Base-by-base conservation (phyloP, 1,140 invertebrate species). In the Helicoverpa zea region DNA sequence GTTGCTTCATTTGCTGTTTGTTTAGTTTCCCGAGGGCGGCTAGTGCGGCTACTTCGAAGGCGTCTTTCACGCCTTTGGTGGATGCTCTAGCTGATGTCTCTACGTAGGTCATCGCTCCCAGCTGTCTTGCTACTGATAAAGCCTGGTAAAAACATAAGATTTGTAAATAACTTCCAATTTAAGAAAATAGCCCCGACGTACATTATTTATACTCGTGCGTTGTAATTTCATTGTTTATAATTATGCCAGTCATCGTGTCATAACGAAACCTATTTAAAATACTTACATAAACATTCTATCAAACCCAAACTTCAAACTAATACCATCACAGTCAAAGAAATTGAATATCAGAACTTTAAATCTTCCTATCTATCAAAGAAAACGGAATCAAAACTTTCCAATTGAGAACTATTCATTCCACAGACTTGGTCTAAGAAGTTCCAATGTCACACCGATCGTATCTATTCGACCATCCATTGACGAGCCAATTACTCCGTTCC, bases 81-180 rank as follows among this genome's bases (percentile, higher is more conserved):
- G 96, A 96, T 0, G 95, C 95, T 84, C 96, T 96, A 10, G 96
- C 94, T 43, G 96, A 96, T 4, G 96, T 97, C 86, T 97, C 96
- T 49, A 97, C 96, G 87, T 97, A 97, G 0, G 96, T 96, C n/a
- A 96, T 95, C 0, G 96, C 96, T n/a, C 96, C 96, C 7, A 97
- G 94, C 85, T 96, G 95, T 88, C 96, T 95, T 23, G 96, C 96
- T 76, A 96, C 95, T 18, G 92, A 92, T 61, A 96, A 84, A 77
- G 95, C 96, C 95, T 96, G 89, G 7, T 74, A 61, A 74, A 64
- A 29, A 49, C 2, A 51, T 13, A 70, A 3, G 2, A 30, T 14
- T 16, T 13, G n/a, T 29, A 9, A 5, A 10, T 54, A n/a, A 30
- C 2, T 12, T 43, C 5, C 35, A 43, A 43, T 43, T 43, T 43